These are phyloP conservation scores for Prosopocoilus inquinatus DNA, from an alignment of 2,888 invertebrate genomes.

Conservation along the genomic window DNA sequence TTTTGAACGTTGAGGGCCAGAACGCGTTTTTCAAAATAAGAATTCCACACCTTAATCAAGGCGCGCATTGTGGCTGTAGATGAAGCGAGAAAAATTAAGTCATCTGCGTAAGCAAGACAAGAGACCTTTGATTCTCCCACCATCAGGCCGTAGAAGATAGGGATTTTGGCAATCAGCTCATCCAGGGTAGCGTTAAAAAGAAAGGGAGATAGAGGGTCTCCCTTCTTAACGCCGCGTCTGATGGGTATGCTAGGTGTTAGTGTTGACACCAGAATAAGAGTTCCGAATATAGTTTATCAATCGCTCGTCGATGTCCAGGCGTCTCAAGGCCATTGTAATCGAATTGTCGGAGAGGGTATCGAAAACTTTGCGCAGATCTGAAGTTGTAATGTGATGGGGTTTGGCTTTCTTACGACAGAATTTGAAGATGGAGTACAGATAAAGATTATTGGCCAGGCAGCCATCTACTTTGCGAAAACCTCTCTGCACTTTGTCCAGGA, in stretches of 20 bases:
- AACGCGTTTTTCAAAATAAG: no score
- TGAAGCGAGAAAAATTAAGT: slow-evolving; percentile 20
- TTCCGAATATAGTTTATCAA: slow-evolving; percentile 36
- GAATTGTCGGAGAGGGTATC: no score
- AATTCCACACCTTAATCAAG: not conserved
- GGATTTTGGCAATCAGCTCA: slow-evolving; percentile 22
- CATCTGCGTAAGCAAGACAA: slow-evolving; percentile 26
- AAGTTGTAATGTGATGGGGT: slow-evolving; percentile 39
- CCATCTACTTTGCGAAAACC: slow-evolving; percentile 42
- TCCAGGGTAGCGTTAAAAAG: slow-evolving; percentile 35
- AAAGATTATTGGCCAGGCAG: slow-evolving; percentile 39
- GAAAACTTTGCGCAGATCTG: no score
- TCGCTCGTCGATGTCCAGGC: slow-evolving; percentile 37
- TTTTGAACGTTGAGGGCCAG: no score
- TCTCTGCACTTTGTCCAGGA: slow-evolving; percentile 23
- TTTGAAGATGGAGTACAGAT: slow-evolving; percentile 34
- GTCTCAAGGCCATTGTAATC: no score
- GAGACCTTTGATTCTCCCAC: not conserved
- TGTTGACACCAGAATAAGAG: slow-evolving; percentile 31
- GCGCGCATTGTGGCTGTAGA: slow-evolving; percentile 1
- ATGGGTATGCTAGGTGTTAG: slow-evolving; percentile 25
- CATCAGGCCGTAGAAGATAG: not conserved
- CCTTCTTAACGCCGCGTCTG: slow-evolving; percentile 44
- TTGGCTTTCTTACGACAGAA: slow-evolving; percentile 29
- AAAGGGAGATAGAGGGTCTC: slow-evolving; percentile 38